Evolutionary conservation across 64 coral and sea anemone species (phyloP).

Genomic region (Cladopsammia gracilis): DNA sequence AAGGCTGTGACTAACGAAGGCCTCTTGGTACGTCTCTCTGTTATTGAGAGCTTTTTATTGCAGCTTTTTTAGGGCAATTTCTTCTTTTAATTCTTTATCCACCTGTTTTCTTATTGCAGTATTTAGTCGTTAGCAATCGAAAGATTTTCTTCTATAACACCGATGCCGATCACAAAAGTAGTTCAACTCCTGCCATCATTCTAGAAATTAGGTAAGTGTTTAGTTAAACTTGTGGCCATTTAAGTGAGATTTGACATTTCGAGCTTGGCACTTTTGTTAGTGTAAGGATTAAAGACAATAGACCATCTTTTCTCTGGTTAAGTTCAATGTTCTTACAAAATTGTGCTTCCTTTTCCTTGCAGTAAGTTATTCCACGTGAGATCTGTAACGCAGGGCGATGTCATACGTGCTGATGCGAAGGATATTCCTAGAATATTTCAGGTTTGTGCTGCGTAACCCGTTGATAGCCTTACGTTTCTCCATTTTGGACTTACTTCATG

Average conservation of each 20-base stretch:
- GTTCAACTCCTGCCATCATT: conserved; percentile 85
- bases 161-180: conserved; percentile 91
- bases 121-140: conserved; percentile 94
- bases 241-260: too few species aligned
- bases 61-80: neutral
- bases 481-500: too few species aligned
- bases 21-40: too few species aligned
- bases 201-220: conserved; percentile 95
- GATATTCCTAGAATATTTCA: conserved; percentile 99
- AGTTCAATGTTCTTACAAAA: neutral
- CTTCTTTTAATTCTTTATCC: neutral
- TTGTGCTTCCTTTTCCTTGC: neutral
- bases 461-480: too few species aligned
- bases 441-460: conserved; percentile 40
- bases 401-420: conserved; percentile 98
- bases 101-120: conserved; percentile 65
- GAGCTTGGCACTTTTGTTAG: too few species aligned
- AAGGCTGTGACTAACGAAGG: too few species aligned
- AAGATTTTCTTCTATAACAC: conserved; percentile 99
- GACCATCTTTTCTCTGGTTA: too few species aligned
- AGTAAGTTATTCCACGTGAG: conserved; percentile 99
- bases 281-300: too few species aligned
- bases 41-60: too few species aligned
- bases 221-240: neutral
- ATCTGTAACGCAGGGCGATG: conserved; percentile 98